Evolutionary conservation across 2,888 invertebrate genomes (phyloP).

Genomic region (Neoascia interrupta): DNA sequence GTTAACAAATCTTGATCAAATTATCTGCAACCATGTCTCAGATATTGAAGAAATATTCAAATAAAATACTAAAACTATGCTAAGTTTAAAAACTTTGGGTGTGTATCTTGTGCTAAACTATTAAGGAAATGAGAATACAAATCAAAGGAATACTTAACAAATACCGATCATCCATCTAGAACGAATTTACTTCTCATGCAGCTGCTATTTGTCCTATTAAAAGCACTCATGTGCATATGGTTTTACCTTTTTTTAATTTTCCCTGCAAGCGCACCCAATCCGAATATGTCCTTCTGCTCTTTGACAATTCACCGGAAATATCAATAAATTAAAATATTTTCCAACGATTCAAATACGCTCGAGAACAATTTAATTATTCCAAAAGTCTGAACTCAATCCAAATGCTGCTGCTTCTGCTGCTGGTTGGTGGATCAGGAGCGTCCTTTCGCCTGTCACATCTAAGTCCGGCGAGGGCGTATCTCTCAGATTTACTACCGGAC

Average conservation of each 20-base stretch:
- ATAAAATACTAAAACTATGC: too few relatives aligned
- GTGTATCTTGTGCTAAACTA: too few relatives aligned
- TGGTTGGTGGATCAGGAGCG: too few relatives aligned
- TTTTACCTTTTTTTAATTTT: slow-evolving; percentile 9
- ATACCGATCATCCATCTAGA: too few relatives aligned
- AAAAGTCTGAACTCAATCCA: slow-evolving; percentile 10
- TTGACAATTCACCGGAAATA: slow-evolving; percentile 38
- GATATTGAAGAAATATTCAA: too few relatives aligned
- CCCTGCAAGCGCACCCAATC: neutral
- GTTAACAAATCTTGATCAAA: too few relatives aligned
- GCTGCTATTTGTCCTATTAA: too few relatives aligned
- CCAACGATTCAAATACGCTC: slow-evolving; percentile 25
- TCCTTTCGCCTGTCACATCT: slow-evolving; percentile 13
- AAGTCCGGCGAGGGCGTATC: slow-evolving; percentile 41
- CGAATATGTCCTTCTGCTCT: neutral
- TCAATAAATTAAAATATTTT: slow-evolving; percentile 35
- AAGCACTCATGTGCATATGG: slow-evolving; percentile 4
- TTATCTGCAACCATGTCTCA: too few relatives aligned
- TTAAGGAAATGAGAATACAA: too few relatives aligned
- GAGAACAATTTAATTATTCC: slow-evolving; percentile 52
- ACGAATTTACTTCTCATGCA: too few relatives aligned
- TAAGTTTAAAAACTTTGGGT: too few relatives aligned
- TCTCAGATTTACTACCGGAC: slow-evolving; percentile 52
- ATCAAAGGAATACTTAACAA: too few relatives aligned
- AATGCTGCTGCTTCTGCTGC: neutral